Conservation (phyloP, 2,113 vertebrate genomes). For the Gobiocypris rarus region DNA sequence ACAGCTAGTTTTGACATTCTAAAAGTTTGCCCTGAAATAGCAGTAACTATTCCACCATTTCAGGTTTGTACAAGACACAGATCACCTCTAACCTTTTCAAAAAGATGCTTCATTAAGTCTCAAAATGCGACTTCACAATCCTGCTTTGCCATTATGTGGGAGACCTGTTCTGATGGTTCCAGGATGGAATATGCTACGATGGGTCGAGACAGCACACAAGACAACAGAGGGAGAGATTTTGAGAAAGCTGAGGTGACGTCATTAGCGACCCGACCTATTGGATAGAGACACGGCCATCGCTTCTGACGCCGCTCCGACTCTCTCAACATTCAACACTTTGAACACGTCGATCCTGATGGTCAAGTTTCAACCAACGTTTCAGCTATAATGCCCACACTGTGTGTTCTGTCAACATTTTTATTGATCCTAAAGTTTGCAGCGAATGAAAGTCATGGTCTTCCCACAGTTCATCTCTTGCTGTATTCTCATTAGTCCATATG, state of each 20-base stretch:
- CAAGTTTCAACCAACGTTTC: constrained; percentile 3
- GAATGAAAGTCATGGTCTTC: neutral
- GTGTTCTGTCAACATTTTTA: neutral
- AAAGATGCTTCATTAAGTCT: constrained; percentile 27
- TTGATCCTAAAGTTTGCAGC: neutral
- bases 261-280: constrained; percentile 66
- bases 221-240: constrained; percentile 50
- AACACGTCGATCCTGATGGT: constrained; percentile 1
- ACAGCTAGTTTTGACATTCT: constrained; percentile 2
- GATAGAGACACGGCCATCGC: constrained; percentile 65
- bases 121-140: constrained; percentile 35
- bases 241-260: constrained; percentile 65
- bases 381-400: neutral
- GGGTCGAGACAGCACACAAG: constrained; percentile 30
- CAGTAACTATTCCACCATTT: neutral
- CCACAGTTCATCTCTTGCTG: neutral
- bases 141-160: constrained; percentile 20
- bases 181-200: constrained; percentile 11
- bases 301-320: constrained; percentile 66
- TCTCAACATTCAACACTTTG: constrained; percentile 59
- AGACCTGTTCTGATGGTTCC: constrained; percentile 27
- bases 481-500: constrained; percentile 20
- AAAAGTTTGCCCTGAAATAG: constrained; percentile 4
- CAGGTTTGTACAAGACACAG: neutral
- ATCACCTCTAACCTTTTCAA: constrained; percentile 7